phyloP scores from a whole-genome alignment of 2,113 vertebrate species.

The Argyrosomus japonicus region DNA sequence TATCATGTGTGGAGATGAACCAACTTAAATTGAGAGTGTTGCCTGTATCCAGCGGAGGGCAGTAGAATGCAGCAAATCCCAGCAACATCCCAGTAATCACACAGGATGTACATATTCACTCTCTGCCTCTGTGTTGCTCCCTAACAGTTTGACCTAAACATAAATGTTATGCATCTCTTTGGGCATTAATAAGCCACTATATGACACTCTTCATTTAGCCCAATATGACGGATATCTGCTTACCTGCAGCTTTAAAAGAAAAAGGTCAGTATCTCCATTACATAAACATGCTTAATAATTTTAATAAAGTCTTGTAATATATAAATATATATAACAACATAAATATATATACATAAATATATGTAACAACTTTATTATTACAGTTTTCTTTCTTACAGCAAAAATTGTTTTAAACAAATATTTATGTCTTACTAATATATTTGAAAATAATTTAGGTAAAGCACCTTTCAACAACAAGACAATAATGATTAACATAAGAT shows the following conservation, averaged over 20 bases:
- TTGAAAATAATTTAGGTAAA: no score
- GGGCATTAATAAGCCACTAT: not conserved
- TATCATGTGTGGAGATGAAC: not conserved
- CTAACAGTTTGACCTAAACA: no score
- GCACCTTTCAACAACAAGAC: not conserved
- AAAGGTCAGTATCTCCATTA: not conserved
- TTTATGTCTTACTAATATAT: no score
- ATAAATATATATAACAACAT: no score
- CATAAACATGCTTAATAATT: no score
- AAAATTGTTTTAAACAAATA: no score
- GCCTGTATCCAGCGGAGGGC: conserved; percentile 47
- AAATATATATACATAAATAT: no score
- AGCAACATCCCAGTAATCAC: not conserved
- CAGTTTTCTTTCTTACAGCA: no score
- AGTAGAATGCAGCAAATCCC: conserved; percentile 17
- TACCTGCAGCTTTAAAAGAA: not conserved
- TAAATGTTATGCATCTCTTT: not conserved
- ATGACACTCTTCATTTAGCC: no score
- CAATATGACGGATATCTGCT: no score
- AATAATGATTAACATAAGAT: not conserved
- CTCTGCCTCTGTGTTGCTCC: not conserved
- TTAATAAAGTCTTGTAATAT: no score
- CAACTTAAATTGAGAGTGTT: not conserved
- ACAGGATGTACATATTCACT: conserved; percentile 13
- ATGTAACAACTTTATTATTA: no score